Evolutionary conservation across 2,888 invertebrate genomes (phyloP), one percentile per base, ranked within the genome.

Genomic region (Plebejus argus): DNA sequence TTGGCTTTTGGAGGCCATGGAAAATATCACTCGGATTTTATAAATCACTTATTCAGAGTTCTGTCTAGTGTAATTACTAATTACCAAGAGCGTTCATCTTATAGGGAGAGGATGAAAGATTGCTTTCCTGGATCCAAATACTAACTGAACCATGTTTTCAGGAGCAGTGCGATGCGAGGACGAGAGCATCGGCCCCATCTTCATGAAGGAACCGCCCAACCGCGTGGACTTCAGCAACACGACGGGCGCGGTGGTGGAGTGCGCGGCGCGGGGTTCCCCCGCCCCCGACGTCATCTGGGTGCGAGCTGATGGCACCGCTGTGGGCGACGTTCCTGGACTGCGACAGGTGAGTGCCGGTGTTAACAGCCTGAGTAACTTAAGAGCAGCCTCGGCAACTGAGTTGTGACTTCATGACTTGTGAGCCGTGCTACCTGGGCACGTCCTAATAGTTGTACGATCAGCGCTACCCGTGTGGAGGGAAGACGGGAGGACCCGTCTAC

Each of bases 221-320:
- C 96, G 98, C 84, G 96, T 99, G 82, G 98, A 98, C 92, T 98
- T 99, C 92, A 98, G 98, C 83, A 99, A 99, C 91, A 98, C 98
- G 83, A 98, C 98, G 79, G 98, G 98, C 85, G 97, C 98, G 80
- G 97, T 97, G 84, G 97, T 99, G 80, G 98, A 98, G 90, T 99
- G 99, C 89, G 97, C 98, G 82, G 98, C 98, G 18, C 96, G 97
- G 85, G 99, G 98, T 82, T 97, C 97, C 84, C 99, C 99, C 33
- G 95, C 97, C 82, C 98, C 98, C 78, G 97, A 98, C 89, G 97
- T 99, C 83, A 98, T 98, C 86, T 99, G 99, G 99, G 96, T 98
- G 77, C 96, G 98, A 84, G 96, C 97, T 82, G 98, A 98, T 91
- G 98, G 98, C 79, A 97, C 97, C 79, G 97, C 98, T 80, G 97